phyloP scores from a whole-genome alignment of 2,113 vertebrate species.

The Catharus minimus region DNA sequence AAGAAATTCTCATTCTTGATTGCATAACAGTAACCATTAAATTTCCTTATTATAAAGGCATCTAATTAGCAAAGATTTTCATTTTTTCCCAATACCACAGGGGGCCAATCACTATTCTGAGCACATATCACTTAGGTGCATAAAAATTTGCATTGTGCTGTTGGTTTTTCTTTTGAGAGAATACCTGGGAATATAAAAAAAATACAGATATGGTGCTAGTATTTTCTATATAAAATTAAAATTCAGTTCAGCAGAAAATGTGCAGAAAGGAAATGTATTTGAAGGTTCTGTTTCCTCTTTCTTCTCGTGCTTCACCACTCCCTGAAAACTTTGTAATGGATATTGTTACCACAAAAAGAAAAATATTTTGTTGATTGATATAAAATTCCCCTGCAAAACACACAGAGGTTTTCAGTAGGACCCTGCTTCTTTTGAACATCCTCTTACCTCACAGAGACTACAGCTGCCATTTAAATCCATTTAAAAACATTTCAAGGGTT shows the following conservation, averaged over 20 bases:
- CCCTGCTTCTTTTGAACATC: background rate
- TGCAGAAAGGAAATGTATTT: background rate
- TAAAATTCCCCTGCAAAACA: background rate
- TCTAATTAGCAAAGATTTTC: slow-evolving; percentile 78
- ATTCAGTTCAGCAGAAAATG: background rate
- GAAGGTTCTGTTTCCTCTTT: slow-evolving; percentile 2
- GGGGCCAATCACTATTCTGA: slow-evolving; percentile 70
- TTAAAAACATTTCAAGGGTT: background rate
- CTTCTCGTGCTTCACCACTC: background rate
- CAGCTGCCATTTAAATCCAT: background rate
- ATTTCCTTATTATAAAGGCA: slow-evolving; percentile 68
- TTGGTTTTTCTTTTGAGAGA: slow-evolving; percentile 65
- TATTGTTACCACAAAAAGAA: background rate
- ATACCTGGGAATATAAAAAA: slow-evolving; percentile 37
- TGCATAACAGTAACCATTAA: slow-evolving; percentile 69
- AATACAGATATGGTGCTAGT: slow-evolving; percentile 29
- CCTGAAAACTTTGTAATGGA: slow-evolving; percentile 21
- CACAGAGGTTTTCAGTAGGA: background rate
- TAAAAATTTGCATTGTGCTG: slow-evolving; percentile 74
- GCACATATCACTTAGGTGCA: slow-evolving; percentile 71
- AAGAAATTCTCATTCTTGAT: slow-evolving; percentile 49
- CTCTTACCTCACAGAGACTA: background rate
- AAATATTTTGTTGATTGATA: background rate
- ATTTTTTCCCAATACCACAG: slow-evolving; percentile 61
- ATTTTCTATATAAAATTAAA: slow-evolving; percentile 18